phyloP scores from a whole-genome alignment of 1,140 invertebrate genomes.

The Ganaspis sp. region DNA sequence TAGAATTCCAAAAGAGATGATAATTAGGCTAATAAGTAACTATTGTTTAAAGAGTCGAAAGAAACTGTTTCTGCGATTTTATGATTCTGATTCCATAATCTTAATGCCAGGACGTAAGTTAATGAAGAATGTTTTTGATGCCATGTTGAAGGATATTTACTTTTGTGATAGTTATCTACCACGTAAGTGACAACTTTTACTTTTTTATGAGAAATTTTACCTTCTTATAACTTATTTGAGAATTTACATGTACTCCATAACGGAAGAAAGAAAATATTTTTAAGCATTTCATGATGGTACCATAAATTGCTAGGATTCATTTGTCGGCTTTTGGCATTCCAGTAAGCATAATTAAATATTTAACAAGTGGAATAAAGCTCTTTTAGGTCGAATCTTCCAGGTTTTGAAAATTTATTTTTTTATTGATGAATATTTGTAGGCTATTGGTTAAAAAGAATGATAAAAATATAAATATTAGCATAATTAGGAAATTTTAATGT shows the following conservation, averaged over 20 bases:
- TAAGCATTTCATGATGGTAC: background rate
- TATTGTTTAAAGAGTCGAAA: background rate
- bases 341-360: background rate
- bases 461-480: too few relatives aligned
- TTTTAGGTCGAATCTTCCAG: too few relatives aligned
- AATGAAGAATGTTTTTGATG: background rate
- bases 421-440: too few relatives aligned
- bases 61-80: background rate
- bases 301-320: background rate
- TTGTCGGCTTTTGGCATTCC: background rate
- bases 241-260: background rate
- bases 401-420: too few relatives aligned
- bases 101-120: background rate
- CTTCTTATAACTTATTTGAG: background rate
- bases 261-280: background rate
- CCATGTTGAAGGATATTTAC: background rate
- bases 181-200: background rate
- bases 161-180: slow-evolving; percentile 4
- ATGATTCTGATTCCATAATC: slow-evolving; percentile 2
- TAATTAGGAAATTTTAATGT: too few relatives aligned
- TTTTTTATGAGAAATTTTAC: background rate
- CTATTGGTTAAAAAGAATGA: too few relatives aligned
- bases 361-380: too few relatives aligned
- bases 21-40: background rate
- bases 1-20: background rate